Conservation (phyloP, 2,888 invertebrate species). For the Acronicta psi region DNA sequence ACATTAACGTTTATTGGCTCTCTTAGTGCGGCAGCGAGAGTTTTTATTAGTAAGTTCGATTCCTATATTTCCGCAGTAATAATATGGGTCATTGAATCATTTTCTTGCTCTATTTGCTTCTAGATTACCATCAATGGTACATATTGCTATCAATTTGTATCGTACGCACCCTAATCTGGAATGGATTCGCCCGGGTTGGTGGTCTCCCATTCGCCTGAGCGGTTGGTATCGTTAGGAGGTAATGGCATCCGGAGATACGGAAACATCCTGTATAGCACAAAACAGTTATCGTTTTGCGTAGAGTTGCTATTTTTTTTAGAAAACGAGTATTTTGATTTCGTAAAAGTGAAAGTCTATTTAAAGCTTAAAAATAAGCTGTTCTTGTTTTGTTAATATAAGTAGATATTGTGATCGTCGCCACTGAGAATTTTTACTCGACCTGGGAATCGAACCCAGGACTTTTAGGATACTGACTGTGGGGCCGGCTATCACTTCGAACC, state of each 20-base stretch:
- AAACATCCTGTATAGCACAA: not conserved
- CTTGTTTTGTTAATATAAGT: no score
- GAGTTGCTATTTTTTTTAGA: not conserved
- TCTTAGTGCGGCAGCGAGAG: not conserved
- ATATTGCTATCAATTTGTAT: conserved; percentile 1
- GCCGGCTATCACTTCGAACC: no score
- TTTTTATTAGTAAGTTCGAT: no score
- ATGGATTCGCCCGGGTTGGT: not conserved
- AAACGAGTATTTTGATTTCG: no score
- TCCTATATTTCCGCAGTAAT: not conserved
- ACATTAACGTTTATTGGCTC: not conserved
- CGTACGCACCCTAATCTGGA: not conserved
- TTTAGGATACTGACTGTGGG: no score
- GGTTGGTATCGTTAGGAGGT: conserved; percentile 4
- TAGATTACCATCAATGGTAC: not conserved
- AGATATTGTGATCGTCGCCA: no score
- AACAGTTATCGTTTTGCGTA: not conserved
- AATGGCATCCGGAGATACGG: not conserved
- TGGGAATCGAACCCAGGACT: no score
- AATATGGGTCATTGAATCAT: not conserved
- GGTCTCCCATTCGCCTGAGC: not conserved
- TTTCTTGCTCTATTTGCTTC: not conserved
- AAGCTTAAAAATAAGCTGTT: no score
- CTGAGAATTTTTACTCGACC: no score
- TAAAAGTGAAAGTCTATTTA: not conserved